Conservation (phyloP, 2,888 invertebrate species). For the Mamestra brassicae region DNA sequence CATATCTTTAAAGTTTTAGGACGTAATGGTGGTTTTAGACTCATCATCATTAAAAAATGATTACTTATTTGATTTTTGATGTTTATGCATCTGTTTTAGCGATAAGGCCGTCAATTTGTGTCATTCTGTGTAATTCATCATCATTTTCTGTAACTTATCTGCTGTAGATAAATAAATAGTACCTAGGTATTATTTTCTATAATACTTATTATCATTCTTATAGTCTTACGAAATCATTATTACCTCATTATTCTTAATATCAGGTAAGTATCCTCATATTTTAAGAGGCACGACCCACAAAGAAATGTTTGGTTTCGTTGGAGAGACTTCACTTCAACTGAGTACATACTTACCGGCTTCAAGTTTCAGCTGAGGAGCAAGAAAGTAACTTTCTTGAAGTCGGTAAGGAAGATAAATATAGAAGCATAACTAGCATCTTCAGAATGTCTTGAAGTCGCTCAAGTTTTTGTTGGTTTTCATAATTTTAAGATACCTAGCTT, state of each 20-base stretch:
- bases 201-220: background rate
- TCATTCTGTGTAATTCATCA: no score
- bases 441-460: conserved; percentile 7
- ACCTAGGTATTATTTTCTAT: no score
- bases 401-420: conserved; percentile 19
- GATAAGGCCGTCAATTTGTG: no score
- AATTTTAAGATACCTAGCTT: conserved; percentile 1
- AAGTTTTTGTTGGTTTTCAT: conserved; percentile 9
- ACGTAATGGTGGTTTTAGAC: no score
- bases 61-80: no score
- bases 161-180: no score
- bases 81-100: no score
- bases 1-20: no score
- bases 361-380: conserved; percentile 6
- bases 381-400: conserved; percentile 16
- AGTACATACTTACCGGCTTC: conserved; percentile 11
- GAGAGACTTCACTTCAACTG: conserved; percentile 20
- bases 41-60: no score
- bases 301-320: conserved; percentile 32
- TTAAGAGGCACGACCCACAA: background rate
- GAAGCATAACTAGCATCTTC: conserved; percentile 1
- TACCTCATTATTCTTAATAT: background rate
- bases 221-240: background rate
- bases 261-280: background rate
- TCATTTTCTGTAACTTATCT: no score